phyloP scores from a whole-genome alignment of 2,797 vertebrate genomes.

The Ctenosaura bakeri region DNA sequence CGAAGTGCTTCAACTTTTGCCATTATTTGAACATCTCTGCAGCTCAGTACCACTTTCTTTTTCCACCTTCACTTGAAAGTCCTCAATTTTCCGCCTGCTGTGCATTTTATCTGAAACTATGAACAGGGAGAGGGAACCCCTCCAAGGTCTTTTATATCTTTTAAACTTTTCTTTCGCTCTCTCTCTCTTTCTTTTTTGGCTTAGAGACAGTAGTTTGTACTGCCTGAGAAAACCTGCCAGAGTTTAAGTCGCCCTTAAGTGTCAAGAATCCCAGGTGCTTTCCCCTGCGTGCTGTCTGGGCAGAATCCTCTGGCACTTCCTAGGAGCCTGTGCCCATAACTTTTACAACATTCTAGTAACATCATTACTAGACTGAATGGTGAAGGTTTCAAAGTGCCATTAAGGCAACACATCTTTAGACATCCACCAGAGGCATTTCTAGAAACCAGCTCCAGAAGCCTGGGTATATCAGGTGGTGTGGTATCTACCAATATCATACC shows the following conservation, averaged over 20 bases:
- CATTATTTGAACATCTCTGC: conserved; percentile 29
- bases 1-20: conserved; percentile 31
- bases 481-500: not conserved
- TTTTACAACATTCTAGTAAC: not conserved
- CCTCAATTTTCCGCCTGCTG: conserved; percentile 8
- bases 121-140: not conserved
- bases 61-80: conserved; percentile 24
- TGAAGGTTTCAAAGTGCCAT: not conserved
- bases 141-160: conserved; percentile 27
- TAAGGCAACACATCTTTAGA: not conserved
- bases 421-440: too few relatives aligned
- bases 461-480: not conserved
- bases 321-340: not conserved
- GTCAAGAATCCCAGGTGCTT: not conserved
- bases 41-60: conserved; percentile 35
- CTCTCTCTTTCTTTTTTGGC: not conserved
- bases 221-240: conserved; percentile 10
- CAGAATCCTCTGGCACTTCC: not conserved
- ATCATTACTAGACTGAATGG: not conserved
- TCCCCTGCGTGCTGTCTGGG: not conserved
- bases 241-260: conserved; percentile 17
- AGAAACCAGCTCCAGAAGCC: not conserved
- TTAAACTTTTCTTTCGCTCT: not conserved
- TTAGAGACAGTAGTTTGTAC: conserved; percentile 7
- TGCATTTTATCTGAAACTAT: conserved; percentile 30